phyloP scores from a whole-genome alignment of 2,888 invertebrate species.

The Atethmia centrago region DNA sequence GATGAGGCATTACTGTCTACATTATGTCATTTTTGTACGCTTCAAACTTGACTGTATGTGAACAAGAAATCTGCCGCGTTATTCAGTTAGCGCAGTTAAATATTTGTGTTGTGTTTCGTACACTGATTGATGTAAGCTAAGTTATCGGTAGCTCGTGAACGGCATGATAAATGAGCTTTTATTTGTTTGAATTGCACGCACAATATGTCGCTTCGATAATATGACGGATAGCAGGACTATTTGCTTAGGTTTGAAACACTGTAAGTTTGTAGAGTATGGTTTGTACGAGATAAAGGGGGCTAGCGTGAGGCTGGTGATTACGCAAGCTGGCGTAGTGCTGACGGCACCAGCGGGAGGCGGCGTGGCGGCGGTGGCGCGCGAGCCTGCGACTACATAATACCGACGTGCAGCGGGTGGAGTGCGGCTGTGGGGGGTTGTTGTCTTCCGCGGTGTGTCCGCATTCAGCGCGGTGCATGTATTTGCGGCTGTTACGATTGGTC shows the following conservation, averaged over 20 bases:
- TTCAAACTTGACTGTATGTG: conserved; percentile 44
- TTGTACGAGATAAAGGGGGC: conserved; percentile 32
- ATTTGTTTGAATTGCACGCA: conserved; percentile 48
- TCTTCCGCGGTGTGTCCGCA: conserved; percentile 82
- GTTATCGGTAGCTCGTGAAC: conserved; percentile 43
- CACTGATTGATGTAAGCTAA: conserved; percentile 46
- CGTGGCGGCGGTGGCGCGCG: conserved; percentile 8
- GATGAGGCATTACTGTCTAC: conserved; percentile 57
- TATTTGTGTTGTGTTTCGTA: conserved; percentile 54
- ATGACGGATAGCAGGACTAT: conserved; percentile 40
- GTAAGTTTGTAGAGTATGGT: conserved; percentile 34
- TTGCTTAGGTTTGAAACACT: conserved; percentile 26
- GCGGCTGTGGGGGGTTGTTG: conserved; percentile 73
- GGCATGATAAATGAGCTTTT: conserved; percentile 51
- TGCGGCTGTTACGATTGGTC: conserved; percentile 88
- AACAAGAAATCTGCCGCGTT: conserved; percentile 51
- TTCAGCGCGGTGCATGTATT: conserved; percentile 85
- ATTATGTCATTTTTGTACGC: conserved; percentile 62
- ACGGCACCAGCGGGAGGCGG: conserved; percentile 50
- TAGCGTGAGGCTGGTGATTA: conserved; percentile 47
- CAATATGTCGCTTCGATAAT: conserved; percentile 47
- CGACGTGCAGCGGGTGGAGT: conserved; percentile 38
- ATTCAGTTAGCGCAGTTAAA: conserved; percentile 40
- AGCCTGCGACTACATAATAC: conserved; percentile 43
- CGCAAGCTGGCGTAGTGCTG: conserved; percentile 47